A percentile compares a stretch with the other conserved stretches of the same genome.
Conservation (phyloP, 2,113 vertebrate genomes). For the Microcebus jonahi region DNA sequence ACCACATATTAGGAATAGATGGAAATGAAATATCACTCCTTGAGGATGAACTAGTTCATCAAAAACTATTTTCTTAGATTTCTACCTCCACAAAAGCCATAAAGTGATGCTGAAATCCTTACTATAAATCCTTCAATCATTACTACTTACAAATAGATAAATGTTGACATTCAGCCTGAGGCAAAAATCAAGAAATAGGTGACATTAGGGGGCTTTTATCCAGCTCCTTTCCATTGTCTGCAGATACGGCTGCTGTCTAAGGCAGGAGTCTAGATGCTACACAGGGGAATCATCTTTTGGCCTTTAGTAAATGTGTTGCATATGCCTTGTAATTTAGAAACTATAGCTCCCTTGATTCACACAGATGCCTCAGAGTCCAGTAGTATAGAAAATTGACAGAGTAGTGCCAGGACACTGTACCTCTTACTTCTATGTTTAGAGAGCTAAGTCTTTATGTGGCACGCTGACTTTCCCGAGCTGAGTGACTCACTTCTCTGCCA, state of each 20-base stretch:
- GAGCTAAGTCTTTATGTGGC: neutral
- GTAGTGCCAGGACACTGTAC: rapidly evolving
- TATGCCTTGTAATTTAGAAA: neutral
- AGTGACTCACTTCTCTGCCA: neutral
- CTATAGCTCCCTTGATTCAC: neutral
- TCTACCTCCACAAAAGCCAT: neutral
- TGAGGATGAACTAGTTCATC: neutral
- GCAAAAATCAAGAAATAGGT: neutral
- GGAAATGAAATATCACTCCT: slow-evolving; percentile 48
- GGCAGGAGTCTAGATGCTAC: rapidly evolving
- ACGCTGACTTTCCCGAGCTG: neutral
- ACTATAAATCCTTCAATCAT: slow-evolving; percentile 27
- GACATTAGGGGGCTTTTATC: neutral
- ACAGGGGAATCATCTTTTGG: neutral
- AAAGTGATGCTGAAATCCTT: neutral
- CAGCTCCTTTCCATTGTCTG: neutral
- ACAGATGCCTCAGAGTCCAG: neutral
- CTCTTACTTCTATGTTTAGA: neutral
- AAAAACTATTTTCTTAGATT: neutral
- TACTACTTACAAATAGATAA: neutral
- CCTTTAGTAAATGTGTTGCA: neutral
- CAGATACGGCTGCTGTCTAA: neutral
- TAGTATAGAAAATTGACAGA: neutral
- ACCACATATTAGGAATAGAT: slow-evolving; percentile 35
- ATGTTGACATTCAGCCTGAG: neutral